Evolutionary conservation across 2,113 vertebrate genomes (phyloP).

Genomic region (Gnathonemus echidnorhynchus): DNA sequence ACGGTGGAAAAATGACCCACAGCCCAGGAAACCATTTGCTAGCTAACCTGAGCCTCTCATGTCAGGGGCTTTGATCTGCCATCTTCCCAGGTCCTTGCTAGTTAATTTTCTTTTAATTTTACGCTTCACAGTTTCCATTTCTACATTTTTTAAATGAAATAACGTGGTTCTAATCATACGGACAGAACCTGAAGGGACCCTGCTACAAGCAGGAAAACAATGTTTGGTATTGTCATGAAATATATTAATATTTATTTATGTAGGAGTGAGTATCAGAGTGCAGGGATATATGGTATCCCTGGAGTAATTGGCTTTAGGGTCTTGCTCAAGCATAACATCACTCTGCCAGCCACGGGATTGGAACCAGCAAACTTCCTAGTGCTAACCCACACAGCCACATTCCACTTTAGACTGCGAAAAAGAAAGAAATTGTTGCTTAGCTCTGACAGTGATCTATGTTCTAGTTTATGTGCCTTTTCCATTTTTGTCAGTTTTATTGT

Average conservation of each 20-base stretch:
- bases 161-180: neutral
- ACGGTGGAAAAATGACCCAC: neutral
- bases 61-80: neutral
- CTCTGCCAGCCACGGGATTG: neutral
- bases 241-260: neutral
- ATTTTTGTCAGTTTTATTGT: neutral
- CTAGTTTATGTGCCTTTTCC: neutral
- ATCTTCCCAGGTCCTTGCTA: neutral
- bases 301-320: neutral
- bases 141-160: neutral
- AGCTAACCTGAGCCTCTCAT: neutral
- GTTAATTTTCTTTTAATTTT: neutral
- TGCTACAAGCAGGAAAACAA: neutral
- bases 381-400: neutral
- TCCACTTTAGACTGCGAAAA: neutral
- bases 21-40: neutral
- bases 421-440: neutral
- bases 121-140: neutral
- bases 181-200: neutral
- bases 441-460: neutral
- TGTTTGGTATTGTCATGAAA: neutral
- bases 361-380: neutral
- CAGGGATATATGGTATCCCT: neutral
- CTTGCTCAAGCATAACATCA: neutral
- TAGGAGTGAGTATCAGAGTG: neutral